These are phyloP conservation scores for Poeciliopsis prolifica DNA, from an alignment of 2,113 vertebrate genomes.

Conservation along the genomic window DNA sequence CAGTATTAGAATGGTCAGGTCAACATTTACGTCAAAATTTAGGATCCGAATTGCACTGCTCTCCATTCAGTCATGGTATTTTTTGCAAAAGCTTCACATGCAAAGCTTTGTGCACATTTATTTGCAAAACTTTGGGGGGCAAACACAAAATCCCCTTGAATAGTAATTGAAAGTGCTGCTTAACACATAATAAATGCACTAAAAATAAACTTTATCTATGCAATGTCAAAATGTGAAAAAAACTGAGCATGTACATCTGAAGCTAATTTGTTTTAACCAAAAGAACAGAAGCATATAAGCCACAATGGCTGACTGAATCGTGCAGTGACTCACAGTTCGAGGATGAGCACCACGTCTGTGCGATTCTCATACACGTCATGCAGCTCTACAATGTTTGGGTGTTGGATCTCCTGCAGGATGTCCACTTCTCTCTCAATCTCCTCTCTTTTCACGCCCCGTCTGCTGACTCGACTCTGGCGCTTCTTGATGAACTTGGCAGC, in stretches of 20 bases:
- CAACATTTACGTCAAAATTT: not conserved
- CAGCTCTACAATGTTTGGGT: slow-evolving; percentile 88
- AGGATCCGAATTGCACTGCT: not conserved
- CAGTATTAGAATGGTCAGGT: not conserved
- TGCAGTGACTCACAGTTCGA: slow-evolving; percentile 91
- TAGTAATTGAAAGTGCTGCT: no score
- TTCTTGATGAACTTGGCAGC: slow-evolving; percentile 99
- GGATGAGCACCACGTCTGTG: slow-evolving; percentile 94
- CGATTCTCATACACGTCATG: slow-evolving; percentile 95
- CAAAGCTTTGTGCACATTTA: not conserved
- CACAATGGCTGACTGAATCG: no score
- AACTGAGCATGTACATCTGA: not conserved
- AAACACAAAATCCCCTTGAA: no score
- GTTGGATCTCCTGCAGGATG: slow-evolving; percentile 90
- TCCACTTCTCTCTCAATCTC: slow-evolving; percentile 93
- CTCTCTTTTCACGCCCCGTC: slow-evolving; percentile 88
- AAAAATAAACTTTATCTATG: not conserved
- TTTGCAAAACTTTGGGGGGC: not conserved
- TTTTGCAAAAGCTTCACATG: no score
- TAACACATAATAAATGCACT: no score
- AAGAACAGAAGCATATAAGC: not conserved
- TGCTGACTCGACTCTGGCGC: slow-evolving; percentile 87
- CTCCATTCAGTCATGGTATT: not conserved
- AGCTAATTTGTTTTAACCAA: not conserved
- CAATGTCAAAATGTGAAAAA: not conserved